Evolutionary conservation across 2,797 vertebrate species (phyloP).

Genomic region (Anabas testudineus): DNA sequence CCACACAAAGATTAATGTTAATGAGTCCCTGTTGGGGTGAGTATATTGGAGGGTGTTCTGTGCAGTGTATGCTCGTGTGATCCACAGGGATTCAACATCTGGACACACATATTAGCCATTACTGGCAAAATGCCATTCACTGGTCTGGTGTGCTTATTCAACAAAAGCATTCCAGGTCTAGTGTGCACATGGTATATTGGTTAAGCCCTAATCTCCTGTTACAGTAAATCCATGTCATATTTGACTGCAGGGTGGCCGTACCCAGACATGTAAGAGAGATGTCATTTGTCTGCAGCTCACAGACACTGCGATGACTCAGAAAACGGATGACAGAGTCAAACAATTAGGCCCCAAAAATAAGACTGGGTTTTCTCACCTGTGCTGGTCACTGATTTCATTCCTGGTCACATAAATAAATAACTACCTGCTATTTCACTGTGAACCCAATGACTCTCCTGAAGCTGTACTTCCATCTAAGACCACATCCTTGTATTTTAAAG

Average conservation of each 20-base stretch:
- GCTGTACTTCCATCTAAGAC: no score
- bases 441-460: no score
- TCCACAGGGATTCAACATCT: constrained; percentile 58
- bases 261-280: constrained; percentile 40
- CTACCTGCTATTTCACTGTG: no score
- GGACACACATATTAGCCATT: constrained; percentile 51
- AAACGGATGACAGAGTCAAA: constrained; percentile 5
- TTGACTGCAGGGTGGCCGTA: constrained; percentile 51
- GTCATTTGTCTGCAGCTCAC: constrained; percentile 43
- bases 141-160: constrained; percentile 51
- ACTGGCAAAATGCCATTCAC: constrained; percentile 48
- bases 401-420: no score
- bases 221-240: constrained; percentile 69
- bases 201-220: constrained; percentile 61
- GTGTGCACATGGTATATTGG: constrained; percentile 50
- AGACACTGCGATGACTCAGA: constrained; percentile 44
- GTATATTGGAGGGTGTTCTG: constrained; percentile 27
- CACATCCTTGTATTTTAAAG: not conserved
- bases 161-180: constrained; percentile 57
- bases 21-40: constrained; percentile 21
- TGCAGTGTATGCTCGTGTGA: constrained; percentile 36
- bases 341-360: not conserved
- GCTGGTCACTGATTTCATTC: no score
- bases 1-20: constrained; percentile 20
- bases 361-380: no score